These are phyloP conservation scores for Sternotherus odoratus DNA, from an alignment of 2,797 vertebrate species.

Conservation along the genomic window DNA sequence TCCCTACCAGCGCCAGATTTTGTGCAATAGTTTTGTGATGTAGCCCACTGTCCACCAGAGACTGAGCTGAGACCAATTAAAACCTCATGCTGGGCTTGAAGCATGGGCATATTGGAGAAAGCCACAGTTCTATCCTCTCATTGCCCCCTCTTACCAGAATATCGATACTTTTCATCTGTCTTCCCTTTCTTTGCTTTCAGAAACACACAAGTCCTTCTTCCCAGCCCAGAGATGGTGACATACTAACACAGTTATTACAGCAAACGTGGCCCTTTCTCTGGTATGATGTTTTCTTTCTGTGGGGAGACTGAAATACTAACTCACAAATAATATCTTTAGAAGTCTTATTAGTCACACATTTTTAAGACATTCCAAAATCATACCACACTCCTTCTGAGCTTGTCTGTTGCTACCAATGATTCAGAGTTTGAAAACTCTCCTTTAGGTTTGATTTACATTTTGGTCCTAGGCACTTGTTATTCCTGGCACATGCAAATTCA, in stretches of 20 bases:
- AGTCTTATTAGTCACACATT: constrained; percentile 87
- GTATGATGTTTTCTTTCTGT: constrained; percentile 69
- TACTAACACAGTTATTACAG: constrained; percentile 73
- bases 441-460: constrained; percentile 87
- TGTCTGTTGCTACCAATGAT: constrained; percentile 84
- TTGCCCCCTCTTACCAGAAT: background rate
- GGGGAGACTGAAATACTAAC: constrained; percentile 79
- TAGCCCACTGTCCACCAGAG: background rate
- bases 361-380: constrained; percentile 85
- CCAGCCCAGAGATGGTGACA: constrained; percentile 47
- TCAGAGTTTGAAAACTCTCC: constrained; percentile 83
- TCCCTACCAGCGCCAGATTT: constrained; percentile 21
- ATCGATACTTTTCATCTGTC: background rate
- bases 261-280: constrained; percentile 58
- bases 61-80: constrained; percentile 31
- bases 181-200: constrained; percentile 43
- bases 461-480: constrained; percentile 87
- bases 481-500: constrained; percentile 84
- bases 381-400: constrained; percentile 74
- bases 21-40: constrained; percentile 28
- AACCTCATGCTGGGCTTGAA: constrained; percentile 18
- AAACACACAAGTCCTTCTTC: constrained; percentile 50
- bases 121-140: background rate
- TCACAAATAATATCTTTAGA: constrained; percentile 79
- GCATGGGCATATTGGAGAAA: rapidly evolving